A percentile compares a stretch with the other conserved stretches of the same genome.
These are phyloP conservation scores for Centrocercus urophasianus DNA, from an alignment of 2,113 vertebrate genomes.

Conservation along the genomic window DNA sequence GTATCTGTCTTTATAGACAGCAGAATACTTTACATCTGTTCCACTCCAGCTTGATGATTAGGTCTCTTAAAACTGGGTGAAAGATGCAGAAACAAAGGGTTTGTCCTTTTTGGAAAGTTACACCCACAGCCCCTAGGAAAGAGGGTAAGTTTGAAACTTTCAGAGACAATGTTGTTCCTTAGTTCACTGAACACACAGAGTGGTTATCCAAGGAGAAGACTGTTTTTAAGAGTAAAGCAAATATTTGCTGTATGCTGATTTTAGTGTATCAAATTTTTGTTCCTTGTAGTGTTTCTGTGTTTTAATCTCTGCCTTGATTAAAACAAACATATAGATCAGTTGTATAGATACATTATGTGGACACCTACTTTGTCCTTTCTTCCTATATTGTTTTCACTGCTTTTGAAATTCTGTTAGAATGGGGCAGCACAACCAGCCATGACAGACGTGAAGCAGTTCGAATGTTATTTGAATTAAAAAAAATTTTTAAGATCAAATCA, in stretches of 20 bases:
- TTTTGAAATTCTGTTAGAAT: neutral
- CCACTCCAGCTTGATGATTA: neutral
- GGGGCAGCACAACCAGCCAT: neutral
- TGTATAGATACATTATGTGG: neutral
- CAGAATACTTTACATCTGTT: neutral
- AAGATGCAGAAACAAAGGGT: neutral
- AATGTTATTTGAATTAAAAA: neutral
- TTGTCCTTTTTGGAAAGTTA: neutral
- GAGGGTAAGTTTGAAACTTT: neutral
- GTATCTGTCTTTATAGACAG: neutral
- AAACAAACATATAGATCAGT: neutral
- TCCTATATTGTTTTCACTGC: neutral
- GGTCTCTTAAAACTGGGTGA: neutral
- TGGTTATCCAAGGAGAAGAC: neutral
- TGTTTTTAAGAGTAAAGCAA: neutral
- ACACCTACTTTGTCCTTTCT: neutral
- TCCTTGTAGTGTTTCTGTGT: neutral
- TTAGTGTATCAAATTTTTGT: neutral
- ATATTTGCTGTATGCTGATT: neutral
- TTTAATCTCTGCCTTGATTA: neutral
- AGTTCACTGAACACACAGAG: neutral
- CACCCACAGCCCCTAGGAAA: neutral
- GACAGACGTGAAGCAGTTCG: neutral
- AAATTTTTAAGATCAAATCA: neutral
- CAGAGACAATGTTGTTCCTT: neutral